Conservation (phyloP, 1,140 invertebrate genomes). For the Anoplophora glabripennis region DNA sequence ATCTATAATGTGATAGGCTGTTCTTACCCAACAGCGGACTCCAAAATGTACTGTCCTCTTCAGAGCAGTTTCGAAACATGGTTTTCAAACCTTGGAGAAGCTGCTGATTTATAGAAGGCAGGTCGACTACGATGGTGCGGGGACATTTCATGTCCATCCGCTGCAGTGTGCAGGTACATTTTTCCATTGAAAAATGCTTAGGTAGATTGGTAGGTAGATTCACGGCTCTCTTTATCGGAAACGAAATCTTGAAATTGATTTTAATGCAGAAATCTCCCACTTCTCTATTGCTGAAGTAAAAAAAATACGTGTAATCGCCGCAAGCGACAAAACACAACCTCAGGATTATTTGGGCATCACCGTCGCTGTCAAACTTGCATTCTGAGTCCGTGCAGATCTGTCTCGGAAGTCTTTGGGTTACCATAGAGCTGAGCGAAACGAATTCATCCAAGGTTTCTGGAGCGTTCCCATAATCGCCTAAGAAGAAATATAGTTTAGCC, state of each 20-base stretch:
- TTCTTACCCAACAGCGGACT: conserved; percentile 22
- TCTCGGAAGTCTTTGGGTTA: conserved; percentile 4
- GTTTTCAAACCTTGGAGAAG: conserved; percentile 28
- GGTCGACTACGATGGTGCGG: conserved; percentile 16
- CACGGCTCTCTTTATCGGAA: too few relatives aligned
- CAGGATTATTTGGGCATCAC: conserved; percentile 8
- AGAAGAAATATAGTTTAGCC: neutral
- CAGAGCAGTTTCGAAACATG: conserved; percentile 24
- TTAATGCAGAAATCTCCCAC: conserved; percentile 40
- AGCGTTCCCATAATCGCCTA: neutral
- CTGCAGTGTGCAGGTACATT: conserved; percentile 24
- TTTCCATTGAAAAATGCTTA: conserved; percentile 6
- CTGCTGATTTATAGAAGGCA: conserved; percentile 34
- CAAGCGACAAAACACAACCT: conserved; percentile 17
- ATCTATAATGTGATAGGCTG: too few relatives aligned
- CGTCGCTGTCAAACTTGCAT: conserved; percentile 18
- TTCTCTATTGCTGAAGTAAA: conserved; percentile 31
- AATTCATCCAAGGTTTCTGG: conserved; percentile 1
- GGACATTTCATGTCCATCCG: conserved; percentile 29
- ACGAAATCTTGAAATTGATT: conserved; percentile 1
- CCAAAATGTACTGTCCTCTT: conserved; percentile 27
- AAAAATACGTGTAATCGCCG: conserved; percentile 6
- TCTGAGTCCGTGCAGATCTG: neutral
- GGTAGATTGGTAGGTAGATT: neutral
- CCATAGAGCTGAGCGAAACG: neutral